These are phyloP conservation scores for Pygathrix nemaeus DNA, from an alignment of 2,113 vertebrate species.

Conservation along the genomic window DNA sequence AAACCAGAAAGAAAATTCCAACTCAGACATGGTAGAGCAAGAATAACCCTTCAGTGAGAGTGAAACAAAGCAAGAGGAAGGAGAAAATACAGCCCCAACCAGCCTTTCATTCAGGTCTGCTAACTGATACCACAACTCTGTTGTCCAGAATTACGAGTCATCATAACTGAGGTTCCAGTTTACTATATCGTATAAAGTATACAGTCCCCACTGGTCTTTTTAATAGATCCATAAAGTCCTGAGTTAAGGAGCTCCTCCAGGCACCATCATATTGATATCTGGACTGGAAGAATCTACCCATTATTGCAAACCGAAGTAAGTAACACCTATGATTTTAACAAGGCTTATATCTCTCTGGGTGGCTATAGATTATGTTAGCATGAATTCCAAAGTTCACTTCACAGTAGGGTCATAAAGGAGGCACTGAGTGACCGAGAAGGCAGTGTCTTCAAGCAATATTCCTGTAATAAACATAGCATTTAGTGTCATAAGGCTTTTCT, in stretches of 20 bases:
- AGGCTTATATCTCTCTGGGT: slow-evolving; percentile 3
- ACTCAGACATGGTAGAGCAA: not conserved
- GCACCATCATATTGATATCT: not conserved
- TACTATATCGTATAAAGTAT: slow-evolving; percentile 2
- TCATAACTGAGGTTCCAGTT: slow-evolving; percentile 37
- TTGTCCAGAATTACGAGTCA: slow-evolving; percentile 30
- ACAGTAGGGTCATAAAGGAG: not conserved
- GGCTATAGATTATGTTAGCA: not conserved
- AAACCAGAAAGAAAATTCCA: not conserved
- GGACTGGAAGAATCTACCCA: not conserved
- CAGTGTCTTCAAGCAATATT: not conserved
- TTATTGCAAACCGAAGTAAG: slow-evolving; percentile 3
- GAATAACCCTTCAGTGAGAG: not conserved
- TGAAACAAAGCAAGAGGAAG: not conserved
- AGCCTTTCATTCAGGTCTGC: not conserved
- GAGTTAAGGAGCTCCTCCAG: slow-evolving; percentile 58
- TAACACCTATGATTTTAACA: slow-evolving; percentile 7
- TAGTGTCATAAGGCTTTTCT: not conserved
- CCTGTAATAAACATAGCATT: not conserved
- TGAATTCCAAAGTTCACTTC: slow-evolving; percentile 6
- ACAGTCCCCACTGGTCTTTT: slow-evolving; percentile 22
- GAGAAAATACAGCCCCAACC: not conserved
- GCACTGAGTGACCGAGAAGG: not conserved
- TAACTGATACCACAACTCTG: not conserved
- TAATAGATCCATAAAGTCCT: slow-evolving; percentile 60